Evolutionary conservation across 1,140 invertebrate genomes (phyloP).

Genomic region (Antheraea mylitta): DNA sequence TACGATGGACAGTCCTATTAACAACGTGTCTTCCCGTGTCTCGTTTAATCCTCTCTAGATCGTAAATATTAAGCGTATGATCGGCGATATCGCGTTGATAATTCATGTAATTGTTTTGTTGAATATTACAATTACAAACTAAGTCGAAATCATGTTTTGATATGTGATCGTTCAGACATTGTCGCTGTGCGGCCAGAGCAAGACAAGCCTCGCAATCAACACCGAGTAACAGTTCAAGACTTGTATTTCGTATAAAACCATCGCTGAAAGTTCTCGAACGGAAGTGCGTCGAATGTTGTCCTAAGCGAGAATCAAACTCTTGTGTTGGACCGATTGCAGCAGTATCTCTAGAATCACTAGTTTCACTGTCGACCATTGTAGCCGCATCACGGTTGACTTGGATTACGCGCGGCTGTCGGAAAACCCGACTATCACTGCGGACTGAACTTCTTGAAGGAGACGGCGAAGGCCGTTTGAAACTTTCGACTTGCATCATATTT

Average conservation of each 20-base stretch:
- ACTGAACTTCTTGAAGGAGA: slow-evolving; percentile 69
- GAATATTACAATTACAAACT: slow-evolving; percentile 71
- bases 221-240: slow-evolving; percentile 71
- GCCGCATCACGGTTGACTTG: slow-evolving; percentile 74
- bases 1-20: slow-evolving; percentile 62
- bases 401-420: slow-evolving; percentile 71
- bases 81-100: slow-evolving; percentile 52
- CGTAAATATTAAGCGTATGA: slow-evolving; percentile 65
- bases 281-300: slow-evolving; percentile 53
- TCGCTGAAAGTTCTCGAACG: slow-evolving; percentile 74
- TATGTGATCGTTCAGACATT: slow-evolving; percentile 59
- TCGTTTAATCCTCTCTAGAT: slow-evolving; percentile 66
- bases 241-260: slow-evolving; percentile 74
- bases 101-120: slow-evolving; percentile 66
- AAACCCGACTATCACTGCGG: slow-evolving; percentile 59
- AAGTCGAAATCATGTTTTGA: slow-evolving; percentile 66
- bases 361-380: slow-evolving; percentile 72
- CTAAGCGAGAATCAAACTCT: slow-evolving; percentile 50
- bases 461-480: slow-evolving; percentile 60
- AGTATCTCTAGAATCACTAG: slow-evolving; percentile 30
- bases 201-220: slow-evolving; percentile 75
- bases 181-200: slow-evolving; percentile 58
- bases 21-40: slow-evolving; percentile 57
- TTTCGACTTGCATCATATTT: slow-evolving; percentile 64
- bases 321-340: slow-evolving; percentile 25